Conservation (phyloP, 2,113 vertebrate genomes). For the Bubalus kerabau region DNA sequence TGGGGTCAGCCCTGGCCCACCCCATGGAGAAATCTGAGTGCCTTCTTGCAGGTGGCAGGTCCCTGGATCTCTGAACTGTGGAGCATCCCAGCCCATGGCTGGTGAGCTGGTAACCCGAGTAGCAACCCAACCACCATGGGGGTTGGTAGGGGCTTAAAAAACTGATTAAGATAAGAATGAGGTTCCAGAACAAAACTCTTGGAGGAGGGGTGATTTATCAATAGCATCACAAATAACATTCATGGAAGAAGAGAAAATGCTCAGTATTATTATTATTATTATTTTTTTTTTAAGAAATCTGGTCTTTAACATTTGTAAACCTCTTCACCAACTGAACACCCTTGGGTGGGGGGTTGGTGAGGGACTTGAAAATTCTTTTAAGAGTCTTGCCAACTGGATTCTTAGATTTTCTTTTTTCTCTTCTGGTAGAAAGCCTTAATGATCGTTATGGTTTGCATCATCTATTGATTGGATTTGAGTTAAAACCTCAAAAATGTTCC, state of each 20-base stretch:
- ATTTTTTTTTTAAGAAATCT: background rate
- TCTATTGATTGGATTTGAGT: background rate
- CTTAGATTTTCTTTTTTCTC: background rate
- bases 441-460: background rate
- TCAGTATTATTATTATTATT: too few species aligned
- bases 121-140: rapidly evolving
- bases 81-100: rapidly evolving
- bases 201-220: background rate
- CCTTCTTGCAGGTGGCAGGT: background rate
- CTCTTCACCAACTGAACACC: background rate
- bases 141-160: background rate
- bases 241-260: too few species aligned
- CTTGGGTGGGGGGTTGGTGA: background rate
- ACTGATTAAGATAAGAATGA: background rate
- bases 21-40: background rate
- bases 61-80: background rate
- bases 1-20: background rate
- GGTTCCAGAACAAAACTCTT: background rate
- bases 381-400: background rate
- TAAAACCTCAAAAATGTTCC: background rate
- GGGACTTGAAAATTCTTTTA: background rate
- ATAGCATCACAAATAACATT: background rate
- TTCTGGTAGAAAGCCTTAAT: background rate
- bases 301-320: background rate
- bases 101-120: background rate